Conservation (phyloP, 2,888 invertebrate genomes). For the Steinernema hermaphroditum region DNA sequence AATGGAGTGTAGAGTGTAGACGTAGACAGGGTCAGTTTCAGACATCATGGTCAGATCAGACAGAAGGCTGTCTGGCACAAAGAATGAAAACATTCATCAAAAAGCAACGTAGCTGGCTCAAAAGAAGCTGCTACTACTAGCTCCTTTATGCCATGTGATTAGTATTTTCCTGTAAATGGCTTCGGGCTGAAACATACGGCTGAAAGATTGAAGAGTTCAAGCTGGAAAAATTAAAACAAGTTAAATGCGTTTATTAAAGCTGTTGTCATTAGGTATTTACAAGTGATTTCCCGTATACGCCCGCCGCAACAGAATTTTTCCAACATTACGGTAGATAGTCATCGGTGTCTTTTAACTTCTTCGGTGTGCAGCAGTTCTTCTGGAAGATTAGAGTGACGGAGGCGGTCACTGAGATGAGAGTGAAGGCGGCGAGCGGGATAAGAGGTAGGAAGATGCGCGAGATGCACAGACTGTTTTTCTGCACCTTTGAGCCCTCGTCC, state of each 20-base stretch:
- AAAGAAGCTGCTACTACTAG: too few relatives aligned
- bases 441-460: constrained; percentile 42
- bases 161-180: too few relatives aligned
- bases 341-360: not conserved
- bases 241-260: constrained; percentile 17
- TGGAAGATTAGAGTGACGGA: constrained; percentile 41
- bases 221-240: too few relatives aligned
- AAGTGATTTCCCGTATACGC: constrained; percentile 22
- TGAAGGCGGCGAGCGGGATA: constrained; percentile 47
- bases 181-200: too few relatives aligned
- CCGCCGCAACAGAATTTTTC: not conserved
- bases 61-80: too few relatives aligned
- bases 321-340: not conserved
- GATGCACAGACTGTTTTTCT: constrained; percentile 22
- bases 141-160: too few relatives aligned
- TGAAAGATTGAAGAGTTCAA: too few relatives aligned
- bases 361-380: constrained; percentile 28
- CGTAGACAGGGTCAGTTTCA: too few relatives aligned
- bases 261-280: constrained; percentile 13
- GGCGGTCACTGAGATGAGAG: constrained; percentile 46
- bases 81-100: too few relatives aligned
- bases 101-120: too few relatives aligned
- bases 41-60: too few relatives aligned
- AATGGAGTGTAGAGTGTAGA: too few relatives aligned
- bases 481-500: constrained; percentile 43